These are phyloP conservation scores for Hirtodrosophila cameraria DNA, from an alignment of 2,888 invertebrate genomes.

Conservation along the genomic window DNA sequence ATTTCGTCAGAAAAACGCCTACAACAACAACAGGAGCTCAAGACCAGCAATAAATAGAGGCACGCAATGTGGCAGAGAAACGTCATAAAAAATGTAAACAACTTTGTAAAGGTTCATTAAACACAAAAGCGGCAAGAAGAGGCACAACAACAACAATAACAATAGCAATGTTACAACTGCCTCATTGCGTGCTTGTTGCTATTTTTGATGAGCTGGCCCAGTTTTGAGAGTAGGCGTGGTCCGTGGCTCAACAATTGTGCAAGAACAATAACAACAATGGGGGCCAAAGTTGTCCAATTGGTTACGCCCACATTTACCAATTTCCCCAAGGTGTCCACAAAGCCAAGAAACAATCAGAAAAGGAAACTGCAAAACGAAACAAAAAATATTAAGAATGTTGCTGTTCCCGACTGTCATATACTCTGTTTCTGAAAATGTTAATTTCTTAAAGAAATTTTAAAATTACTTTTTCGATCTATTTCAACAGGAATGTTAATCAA, in stretches of 20 bases:
- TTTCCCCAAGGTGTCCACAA: slow-evolving; percentile 44
- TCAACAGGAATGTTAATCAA: too few relatives aligned
- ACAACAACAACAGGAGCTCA: slow-evolving; percentile 2
- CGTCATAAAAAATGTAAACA: slow-evolving; percentile 68
- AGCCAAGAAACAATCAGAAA: slow-evolving; percentile 38
- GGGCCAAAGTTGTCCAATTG: slow-evolving; percentile 45
- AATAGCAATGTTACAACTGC: slow-evolving; percentile 1
- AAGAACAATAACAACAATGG: slow-evolving; percentile 7
- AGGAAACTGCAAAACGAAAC: slow-evolving; percentile 20
- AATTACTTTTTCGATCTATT: too few relatives aligned
- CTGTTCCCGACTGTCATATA: neutral
- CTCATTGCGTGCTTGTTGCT: slow-evolving; percentile 64
- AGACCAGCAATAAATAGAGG: slow-evolving; percentile 14
- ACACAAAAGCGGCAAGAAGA: slow-evolving; percentile 24
- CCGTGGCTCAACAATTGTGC: slow-evolving; percentile 56
- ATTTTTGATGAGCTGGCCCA: slow-evolving; percentile 69
- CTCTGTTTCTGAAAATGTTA: too few relatives aligned
- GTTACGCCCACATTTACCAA: slow-evolving; percentile 40
- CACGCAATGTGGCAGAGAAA: slow-evolving; percentile 52
- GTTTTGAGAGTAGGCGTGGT: slow-evolving; percentile 46
- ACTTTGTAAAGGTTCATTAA: slow-evolving; percentile 60
- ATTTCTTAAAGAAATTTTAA: too few relatives aligned
- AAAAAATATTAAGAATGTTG: neutral
- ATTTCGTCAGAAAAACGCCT: slow-evolving; percentile 27
- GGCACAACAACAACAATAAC: slow-evolving; percentile 8